Base-by-base conservation (phyloP, 1,140 invertebrate species). In the Oreohelix idahoensis region DNA sequence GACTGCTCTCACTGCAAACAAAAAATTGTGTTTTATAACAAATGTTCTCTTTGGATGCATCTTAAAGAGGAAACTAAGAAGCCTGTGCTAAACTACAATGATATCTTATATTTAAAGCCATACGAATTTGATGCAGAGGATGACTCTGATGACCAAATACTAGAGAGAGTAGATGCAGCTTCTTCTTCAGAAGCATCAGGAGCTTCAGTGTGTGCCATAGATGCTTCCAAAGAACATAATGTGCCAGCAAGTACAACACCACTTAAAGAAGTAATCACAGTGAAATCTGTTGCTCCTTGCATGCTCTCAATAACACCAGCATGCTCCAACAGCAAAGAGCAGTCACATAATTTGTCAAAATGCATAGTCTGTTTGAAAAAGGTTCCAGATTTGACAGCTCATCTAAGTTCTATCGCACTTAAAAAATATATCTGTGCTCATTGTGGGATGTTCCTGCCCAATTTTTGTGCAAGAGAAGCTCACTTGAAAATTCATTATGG, bases 1-100 rank as follows among this genome's bases (percentile, higher is more conserved):
- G 0, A 66, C 23, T 83, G 81, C 45, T 29, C 29, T 32, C 17
- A 38, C 20, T 83, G 81, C 26, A 66, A 66, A 49, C 51, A 1
- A 29, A 51, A 39, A 32, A 1, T 75, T 32, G 20, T 23, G 15
- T 83, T 83, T 36, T 83, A 76, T 51, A 83, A 83, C 53, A 83
- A 83, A 70, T 83, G 81, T 38, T 20, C 35, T 10, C 58, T 83
- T 49, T 77, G 36, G 35, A 29, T 69, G 38, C 81, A 83, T 66
- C 15, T 83, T 26, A 63, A 23, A 32, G 45, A 32, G 45, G 51
- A 63, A 45, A 1, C 5, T 49, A 5, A 15, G 1, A 76, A 76
- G 15, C 49, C 29, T 26, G 4, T 76, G 71, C 29, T 73, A 1
- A 39, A 45, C 38, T 66, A 70, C 63, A 32, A 71, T 71, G 49